Conservation (phyloP, 2,113 vertebrate genomes). For the Chascanopsetta lugubris region DNA sequence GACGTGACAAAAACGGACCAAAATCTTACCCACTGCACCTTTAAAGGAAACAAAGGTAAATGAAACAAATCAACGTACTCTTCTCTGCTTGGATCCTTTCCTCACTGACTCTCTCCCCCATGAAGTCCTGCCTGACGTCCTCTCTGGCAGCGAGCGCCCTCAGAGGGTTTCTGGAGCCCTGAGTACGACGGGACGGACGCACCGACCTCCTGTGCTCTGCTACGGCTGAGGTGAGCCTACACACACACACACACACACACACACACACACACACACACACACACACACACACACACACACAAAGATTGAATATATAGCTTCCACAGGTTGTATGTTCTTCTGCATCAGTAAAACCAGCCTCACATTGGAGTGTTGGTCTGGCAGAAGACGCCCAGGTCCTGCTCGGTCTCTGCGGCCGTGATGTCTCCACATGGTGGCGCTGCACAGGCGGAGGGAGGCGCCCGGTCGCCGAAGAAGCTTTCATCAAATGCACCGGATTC, state of each 20-base stretch:
- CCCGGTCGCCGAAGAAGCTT: constrained; percentile 34
- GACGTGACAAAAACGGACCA: no score
- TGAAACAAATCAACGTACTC: constrained; percentile 28
- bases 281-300: constrained; percentile 2
- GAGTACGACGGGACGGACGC: constrained; percentile 80
- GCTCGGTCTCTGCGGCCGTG: constrained; percentile 53
- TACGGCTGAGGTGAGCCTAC: constrained; percentile 80
- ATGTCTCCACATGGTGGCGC: constrained; percentile 25
- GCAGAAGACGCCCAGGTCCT: constrained; percentile 77
- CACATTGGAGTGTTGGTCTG: constrained; percentile 79
- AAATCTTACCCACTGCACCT: no score
- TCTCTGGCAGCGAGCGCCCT: constrained; percentile 81
- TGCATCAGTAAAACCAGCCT: constrained; percentile 12
- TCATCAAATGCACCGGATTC: constrained; percentile 33
- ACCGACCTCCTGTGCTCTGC: constrained; percentile 81
- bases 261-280: background rate
- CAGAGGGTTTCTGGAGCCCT: constrained; percentile 84
- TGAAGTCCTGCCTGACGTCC: constrained; percentile 82
- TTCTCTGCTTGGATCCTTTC: constrained; percentile 70
- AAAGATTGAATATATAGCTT: background rate
- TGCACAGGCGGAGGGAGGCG: constrained; percentile 5
- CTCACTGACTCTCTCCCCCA: constrained; percentile 69
- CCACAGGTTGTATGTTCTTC: background rate
- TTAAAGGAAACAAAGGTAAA: background rate
- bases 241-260: constrained; percentile 12